A percentile compares a stretch with the other conserved stretches of the same genome.
These are phyloP conservation scores for Raphicerus campestris DNA, from an alignment of 2,113 vertebrate genomes.

Conservation along the genomic window DNA sequence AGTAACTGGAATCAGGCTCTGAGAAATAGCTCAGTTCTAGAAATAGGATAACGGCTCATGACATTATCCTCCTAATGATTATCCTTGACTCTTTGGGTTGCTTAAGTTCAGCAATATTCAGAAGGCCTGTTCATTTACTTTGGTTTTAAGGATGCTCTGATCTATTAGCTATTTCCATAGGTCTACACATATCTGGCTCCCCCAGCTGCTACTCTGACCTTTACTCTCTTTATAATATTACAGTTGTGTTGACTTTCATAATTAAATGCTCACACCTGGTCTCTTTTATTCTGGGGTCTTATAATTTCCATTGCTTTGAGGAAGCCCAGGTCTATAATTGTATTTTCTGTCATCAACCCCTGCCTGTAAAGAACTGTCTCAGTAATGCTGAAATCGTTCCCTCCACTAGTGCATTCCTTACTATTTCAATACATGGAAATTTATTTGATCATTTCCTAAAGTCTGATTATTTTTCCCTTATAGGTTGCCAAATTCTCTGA, in stretches of 20 bases:
- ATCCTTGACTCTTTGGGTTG: neutral
- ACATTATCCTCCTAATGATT: neutral
- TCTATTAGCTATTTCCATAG: neutral
- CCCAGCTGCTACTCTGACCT: neutral
- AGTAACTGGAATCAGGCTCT: neutral
- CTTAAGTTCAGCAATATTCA: neutral
- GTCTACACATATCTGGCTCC: neutral
- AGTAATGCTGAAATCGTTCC: neutral
- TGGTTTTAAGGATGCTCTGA: neutral
- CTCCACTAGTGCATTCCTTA: neutral
- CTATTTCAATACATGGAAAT: neutral
- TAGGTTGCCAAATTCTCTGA: neutral
- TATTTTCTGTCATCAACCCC: neutral
- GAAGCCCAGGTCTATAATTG: neutral
- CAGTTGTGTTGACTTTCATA: neutral
- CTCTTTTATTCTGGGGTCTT: neutral
- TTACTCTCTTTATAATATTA: neutral
- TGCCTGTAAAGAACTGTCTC: neutral
- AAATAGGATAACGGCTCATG: neutral
- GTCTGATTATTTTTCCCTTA: neutral
- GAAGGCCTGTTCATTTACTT: neutral
- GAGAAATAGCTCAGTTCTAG: neutral
- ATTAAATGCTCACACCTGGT: neutral
- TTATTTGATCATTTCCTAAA: neutral
- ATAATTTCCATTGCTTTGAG: neutral